phyloP scores from a whole-genome alignment of 2,888 invertebrate species.

The Desoria tigrina region DNA sequence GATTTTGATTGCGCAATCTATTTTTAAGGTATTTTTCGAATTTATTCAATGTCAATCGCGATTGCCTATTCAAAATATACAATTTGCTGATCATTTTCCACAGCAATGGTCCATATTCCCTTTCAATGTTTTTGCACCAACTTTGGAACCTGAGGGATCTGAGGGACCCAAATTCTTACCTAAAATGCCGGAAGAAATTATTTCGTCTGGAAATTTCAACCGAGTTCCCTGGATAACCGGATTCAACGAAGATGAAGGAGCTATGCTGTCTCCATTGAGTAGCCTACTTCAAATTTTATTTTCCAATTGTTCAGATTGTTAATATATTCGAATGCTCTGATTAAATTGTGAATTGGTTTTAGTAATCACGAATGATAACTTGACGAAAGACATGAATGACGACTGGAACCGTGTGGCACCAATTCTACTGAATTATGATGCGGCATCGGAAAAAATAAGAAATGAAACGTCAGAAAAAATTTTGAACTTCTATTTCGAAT shows the following conservation, averaged over 20 bases:
- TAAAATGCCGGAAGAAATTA: constrained; percentile 10
- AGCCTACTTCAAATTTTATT: not conserved
- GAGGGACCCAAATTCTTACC: constrained; percentile 11
- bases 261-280: not conserved
- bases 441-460: not conserved
- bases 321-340: not conserved
- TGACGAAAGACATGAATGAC: constrained; percentile 16
- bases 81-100: too few relatives aligned
- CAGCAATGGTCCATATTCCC: not conserved
- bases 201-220: constrained; percentile 19
- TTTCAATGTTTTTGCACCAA: constrained; percentile 17
- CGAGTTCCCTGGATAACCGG: constrained; percentile 32
- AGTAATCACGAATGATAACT: constrained; percentile 21
- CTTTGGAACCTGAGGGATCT: constrained; percentile 7
- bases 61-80: too few relatives aligned
- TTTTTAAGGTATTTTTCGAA: constrained; percentile 17
- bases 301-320: too few relatives aligned
- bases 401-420: constrained; percentile 22
- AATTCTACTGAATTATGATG: constrained; percentile 19
- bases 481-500: constrained; percentile 20
- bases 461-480: constrained; percentile 20
- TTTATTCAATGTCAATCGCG: too few relatives aligned
- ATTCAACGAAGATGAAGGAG: constrained; percentile 31
- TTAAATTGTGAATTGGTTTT: not conserved
- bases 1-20: constrained; percentile 16